Conservation (phyloP, 2,797 vertebrate species). For the Vespertilio murinus region DNA sequence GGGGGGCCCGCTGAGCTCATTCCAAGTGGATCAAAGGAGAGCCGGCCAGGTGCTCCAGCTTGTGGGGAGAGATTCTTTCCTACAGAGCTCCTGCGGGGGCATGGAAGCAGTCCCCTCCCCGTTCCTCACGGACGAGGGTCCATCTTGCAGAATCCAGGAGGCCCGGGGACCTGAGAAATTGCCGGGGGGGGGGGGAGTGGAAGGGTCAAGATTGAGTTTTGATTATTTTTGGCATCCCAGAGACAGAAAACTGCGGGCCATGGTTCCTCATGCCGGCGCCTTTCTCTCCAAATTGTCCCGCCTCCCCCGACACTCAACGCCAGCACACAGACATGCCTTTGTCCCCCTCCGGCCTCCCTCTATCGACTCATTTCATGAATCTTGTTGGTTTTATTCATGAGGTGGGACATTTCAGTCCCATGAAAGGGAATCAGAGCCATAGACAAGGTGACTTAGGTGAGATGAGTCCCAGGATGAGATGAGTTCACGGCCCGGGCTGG, state of each 20-base stretch:
- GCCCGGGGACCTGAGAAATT: not conserved
- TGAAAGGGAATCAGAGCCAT: not conserved
- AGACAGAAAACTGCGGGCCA: not conserved
- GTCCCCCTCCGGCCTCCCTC: not conserved
- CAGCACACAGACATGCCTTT: not conserved
- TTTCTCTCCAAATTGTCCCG: not conserved
- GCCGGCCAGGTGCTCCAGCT: not conserved
- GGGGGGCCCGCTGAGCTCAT: not conserved
- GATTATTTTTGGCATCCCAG: constrained; percentile 36
- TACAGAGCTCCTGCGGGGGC: not conserved
- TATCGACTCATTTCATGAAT: not conserved
- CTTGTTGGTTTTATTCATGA: constrained; percentile 43
- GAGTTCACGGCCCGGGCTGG: not conserved
- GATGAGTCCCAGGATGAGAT: not conserved
- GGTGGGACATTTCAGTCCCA: constrained; percentile 15
- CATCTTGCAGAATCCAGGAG: not conserved
- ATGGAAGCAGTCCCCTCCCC: not conserved
- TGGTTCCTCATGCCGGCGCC: not conserved
- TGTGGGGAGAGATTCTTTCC: not conserved
- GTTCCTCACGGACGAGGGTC: not conserved
- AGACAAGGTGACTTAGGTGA: not conserved
- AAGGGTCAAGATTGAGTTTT: not conserved
- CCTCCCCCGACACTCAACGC: fast-evolving
- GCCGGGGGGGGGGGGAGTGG: not conserved
- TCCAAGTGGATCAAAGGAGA: not conserved